Base-by-base conservation (phyloP, 2,797 vertebrate genomes). In the Coregonus ussuriensis region DNA sequence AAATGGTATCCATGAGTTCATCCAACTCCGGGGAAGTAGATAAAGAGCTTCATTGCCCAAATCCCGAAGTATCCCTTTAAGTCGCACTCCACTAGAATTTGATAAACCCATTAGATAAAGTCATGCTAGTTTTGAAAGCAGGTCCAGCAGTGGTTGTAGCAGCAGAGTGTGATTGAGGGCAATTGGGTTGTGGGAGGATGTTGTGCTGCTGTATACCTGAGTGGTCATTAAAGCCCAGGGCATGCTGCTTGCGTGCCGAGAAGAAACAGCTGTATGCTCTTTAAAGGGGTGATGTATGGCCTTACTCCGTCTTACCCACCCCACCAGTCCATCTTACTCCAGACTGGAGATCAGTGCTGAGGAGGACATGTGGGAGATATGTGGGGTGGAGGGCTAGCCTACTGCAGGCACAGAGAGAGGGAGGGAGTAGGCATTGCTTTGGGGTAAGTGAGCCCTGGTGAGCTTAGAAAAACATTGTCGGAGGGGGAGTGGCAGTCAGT, bases 261-360 rank as follows among this genome's bases (percentile, higher is more conserved):
- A 92, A 91, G 92, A 88, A 89, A 87, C 86, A 86, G 88, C 93
- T 78, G 91, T 91, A 88, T 85, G 92, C 90, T 91, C 93, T 93
- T 93, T 91, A 90, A 87, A 91, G 87, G 78, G 90, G 91, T 92
- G 93, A 96, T 92, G 90, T 91, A 95, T 83, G 88, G 91, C 92
- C 92, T 92, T 93, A 90, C 89, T 90, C 90, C 85, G 91, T 94
- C 92, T 93, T 93, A 92, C 91, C 89, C 91, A 90, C 86, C 91
- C 92, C 82, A 87, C 89, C 41, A 89, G 14, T 11, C 75, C 25
- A 0, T 47, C 41, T 47, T 13, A 47, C 41, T 47, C 41, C 41
- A 47, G 41, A 47, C 41, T 3, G 9, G 3, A 56, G 16, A 81
- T 85, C 77, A 79, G 74, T 62, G 71, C 73, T 73, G 83, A 77